A percentile compares a stretch with the other conserved stretches of the same genome.
Conservation (phyloP, 1,140 invertebrate species). For the Protaetia brevitarsis region DNA sequence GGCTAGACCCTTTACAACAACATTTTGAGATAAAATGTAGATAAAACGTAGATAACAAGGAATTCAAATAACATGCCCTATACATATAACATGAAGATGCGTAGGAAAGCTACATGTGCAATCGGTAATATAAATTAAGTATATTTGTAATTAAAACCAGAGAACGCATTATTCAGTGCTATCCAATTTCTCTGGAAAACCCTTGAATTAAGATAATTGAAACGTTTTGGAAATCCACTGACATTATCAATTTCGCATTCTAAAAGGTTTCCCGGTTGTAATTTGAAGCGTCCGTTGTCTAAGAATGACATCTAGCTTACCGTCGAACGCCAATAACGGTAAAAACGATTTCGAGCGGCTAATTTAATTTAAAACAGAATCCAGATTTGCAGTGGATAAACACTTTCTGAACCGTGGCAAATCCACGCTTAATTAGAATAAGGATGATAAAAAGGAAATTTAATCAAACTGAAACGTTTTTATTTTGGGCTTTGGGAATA, state of each 20-base stretch:
- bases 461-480: neutral
- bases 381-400: neutral
- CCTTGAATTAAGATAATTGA: neutral
- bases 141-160: too few relatives aligned
- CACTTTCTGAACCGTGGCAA: neutral
- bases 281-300: neutral
- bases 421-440: neutral
- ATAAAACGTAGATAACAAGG: too few relatives aligned
- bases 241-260: neutral
- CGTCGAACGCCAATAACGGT: neutral
- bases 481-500: too few relatives aligned
- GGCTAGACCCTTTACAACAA: too few relatives aligned
- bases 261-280: neutral
- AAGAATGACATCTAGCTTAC: neutral
- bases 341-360: neutral
- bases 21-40: too few relatives aligned
- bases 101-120: too few relatives aligned
- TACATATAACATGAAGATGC: too few relatives aligned
- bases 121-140: too few relatives aligned
- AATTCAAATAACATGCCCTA: too few relatives aligned
- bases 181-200: too few relatives aligned
- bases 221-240: neutral
- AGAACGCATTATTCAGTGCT: too few relatives aligned
- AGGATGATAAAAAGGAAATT: neutral
- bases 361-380: constrained; percentile 2